Evolutionary conservation across 2,888 invertebrate genomes (phyloP), one percentile per base, ranked within the genome.

Genomic region (Cremastobaeus sp.): DNA sequence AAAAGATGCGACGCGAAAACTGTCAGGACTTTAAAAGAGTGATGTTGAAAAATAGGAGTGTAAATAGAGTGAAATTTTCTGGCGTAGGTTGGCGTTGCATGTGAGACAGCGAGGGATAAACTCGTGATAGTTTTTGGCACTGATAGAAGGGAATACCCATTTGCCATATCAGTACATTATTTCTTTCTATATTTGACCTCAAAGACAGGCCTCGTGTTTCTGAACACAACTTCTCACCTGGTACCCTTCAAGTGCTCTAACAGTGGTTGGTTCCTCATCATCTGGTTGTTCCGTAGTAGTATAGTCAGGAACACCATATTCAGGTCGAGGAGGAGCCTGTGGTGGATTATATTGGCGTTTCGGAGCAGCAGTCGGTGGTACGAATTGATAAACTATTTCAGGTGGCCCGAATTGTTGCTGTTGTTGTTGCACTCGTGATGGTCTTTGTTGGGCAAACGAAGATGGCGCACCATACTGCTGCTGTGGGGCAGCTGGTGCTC

Each of bases 251-350:
- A 82, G 77, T 55, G 82, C 80, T 17, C 82, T 74, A 8, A 85
- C 85, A n/a, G 88, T 87, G 14, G 85, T 83, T 1, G 82, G 62
- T 25, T 86, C 85, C 9, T 86, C 85, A 20, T 75, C 76, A 20
- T 85, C 85, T 78, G 64, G 89, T 50, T 76, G 86, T 83, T 78
- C 76, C 64, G 88, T 84, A 9, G 84, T 85, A 32, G 83, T 79
- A 0, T 77, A 72, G 9, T 89, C 89, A 0, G 76, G 76, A 5
- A 14, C 39, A 14, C 72, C 72, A 48, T 81, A 81, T 8, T 79
- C 76, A 3, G 68, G 68, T 12, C 74, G 73, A 0, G 77, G 72
- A 1, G 62, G 50, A 30, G 30, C 47, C 12, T 48, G 34, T 32
- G 70, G 75, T 1, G 71, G 41, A 15, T 52, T 62, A 20, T 74